Evolutionary conservation across 2,797 vertebrate species (phyloP), one percentile per base, ranked within the genome.

Genomic region (Tachyglossus aculeatus): DNA sequence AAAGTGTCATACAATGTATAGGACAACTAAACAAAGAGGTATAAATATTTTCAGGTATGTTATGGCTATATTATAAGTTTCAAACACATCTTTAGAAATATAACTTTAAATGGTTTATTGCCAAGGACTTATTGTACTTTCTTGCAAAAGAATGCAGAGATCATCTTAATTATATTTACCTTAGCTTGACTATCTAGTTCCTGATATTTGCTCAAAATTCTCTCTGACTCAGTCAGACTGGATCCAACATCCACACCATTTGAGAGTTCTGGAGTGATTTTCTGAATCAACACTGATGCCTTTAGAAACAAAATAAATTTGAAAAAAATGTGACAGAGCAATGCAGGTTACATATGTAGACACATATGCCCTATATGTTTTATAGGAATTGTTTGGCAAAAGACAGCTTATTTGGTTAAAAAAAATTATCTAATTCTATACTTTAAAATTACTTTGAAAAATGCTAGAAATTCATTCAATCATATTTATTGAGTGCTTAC

Each of bases 211-310:
- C 81, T 87, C 77, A 96, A 86, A 77, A 91, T 64, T 62, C 90
- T 83, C 77, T 95, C 90, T 1, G 90, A 92, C 53, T 96, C 94
- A 48, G 67, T 82, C 55, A 94, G 83, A 52, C 50, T 85, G 0
- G 32, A 89, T 52, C 92, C 90, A 1, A 92, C 82, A 70, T 94
- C 90, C 76, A 82, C 41, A 67, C 72, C 85, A 67, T 22, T 83
- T 11, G 88, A 87, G 51, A 96, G 82, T 31, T 89, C 11, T 0
- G 61, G 59, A 69, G 73, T 85, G 65, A 94, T 85, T 56, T 82
- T 90, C 67, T 94, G 90, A 79, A 96, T 81, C 54, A 88, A 94
- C 14, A 65, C 58, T 0, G 89, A 92, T 27, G 95, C 89, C 96
- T 98, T 86, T 15, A 61, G 70, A 64, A 83, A 78, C 68, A n/a